Percentiles rank a stretch among this genome's conserved stretches.
Evolutionary conservation across 1,140 invertebrate species (phyloP).

Genomic region (Apis laboriosa): DNA sequence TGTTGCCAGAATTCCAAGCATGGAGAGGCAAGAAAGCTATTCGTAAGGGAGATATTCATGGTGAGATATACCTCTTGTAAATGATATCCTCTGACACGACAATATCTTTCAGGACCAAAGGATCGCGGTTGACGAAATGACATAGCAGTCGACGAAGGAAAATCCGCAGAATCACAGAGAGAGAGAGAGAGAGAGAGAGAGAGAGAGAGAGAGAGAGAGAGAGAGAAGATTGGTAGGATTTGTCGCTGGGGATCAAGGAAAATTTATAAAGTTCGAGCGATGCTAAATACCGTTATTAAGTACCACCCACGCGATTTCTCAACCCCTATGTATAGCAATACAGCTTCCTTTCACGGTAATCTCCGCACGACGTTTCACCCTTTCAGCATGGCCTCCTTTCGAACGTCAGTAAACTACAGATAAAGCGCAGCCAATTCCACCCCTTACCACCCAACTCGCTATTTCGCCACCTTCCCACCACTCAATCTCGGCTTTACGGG

Average conservation of each 20-base stretch:
- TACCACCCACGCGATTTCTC: constrained; percentile 7
- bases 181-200: not conserved
- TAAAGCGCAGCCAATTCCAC: constrained; percentile 59
- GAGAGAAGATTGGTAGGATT: constrained; percentile 39
- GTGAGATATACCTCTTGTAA: too few relatives aligned
- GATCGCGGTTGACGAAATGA: too few relatives aligned
- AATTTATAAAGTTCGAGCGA: constrained; percentile 58
- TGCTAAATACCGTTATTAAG: constrained; percentile 61
- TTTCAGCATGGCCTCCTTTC: constrained; percentile 52
- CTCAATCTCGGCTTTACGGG: constrained; percentile 39
- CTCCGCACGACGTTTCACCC: constrained; percentile 47
- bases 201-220: constrained; percentile 30
- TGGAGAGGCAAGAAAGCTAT: too few relatives aligned
- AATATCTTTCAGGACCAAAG: too few relatives aligned
- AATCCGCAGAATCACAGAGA: too few relatives aligned
- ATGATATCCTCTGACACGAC: too few relatives aligned
- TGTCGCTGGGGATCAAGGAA: constrained; percentile 53
- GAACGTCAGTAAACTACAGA: constrained; percentile 59
- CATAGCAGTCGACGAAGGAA: not conserved
- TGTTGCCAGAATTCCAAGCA: too few relatives aligned
- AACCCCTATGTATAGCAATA: constrained; percentile 2
- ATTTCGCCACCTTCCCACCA: constrained; percentile 22
- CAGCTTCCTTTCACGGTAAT: constrained; percentile 45
- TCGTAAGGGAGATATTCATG: too few relatives aligned
- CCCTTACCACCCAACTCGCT: not conserved